A percentile compares a stretch with the other conserved stretches of the same genome.
phyloP scores from a whole-genome alignment of 35 echinoderm and acorn worm genomes.

The Heliocidaris erythrogramma region DNA sequence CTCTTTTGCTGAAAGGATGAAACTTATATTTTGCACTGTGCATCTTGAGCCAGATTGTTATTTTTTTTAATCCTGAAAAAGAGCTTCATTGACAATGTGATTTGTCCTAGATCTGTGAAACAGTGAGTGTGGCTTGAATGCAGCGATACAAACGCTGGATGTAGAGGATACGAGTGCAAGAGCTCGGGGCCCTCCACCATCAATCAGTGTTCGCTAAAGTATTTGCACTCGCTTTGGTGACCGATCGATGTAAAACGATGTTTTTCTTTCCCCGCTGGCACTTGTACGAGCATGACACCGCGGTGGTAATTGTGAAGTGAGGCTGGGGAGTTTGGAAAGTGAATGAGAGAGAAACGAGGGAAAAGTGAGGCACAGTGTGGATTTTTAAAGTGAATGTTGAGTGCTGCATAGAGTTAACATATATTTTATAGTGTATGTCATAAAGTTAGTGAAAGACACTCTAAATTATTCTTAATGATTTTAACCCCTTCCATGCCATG shows the following conservation, averaged over 20 bases:
- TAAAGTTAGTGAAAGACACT: no score
- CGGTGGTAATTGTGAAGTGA: not conserved
- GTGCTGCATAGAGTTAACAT: no score
- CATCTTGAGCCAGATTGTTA: not conserved
- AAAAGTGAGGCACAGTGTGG: not conserved
- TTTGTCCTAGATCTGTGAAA: not conserved
- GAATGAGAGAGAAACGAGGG: not conserved
- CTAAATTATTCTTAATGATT: no score
- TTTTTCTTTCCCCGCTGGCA: not conserved
- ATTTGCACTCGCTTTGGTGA: constrained; percentile 1
- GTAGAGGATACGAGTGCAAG: not conserved
- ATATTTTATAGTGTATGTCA: no score
- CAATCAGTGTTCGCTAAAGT: constrained; percentile 10
- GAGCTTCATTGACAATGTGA: not conserved
- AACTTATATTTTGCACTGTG: no score
- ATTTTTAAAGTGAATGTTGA: not conserved
- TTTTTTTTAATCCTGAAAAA: not conserved
- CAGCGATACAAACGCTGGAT: not conserved
- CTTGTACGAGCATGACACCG: not conserved
- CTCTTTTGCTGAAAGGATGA: no score
- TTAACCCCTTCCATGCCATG: no score
- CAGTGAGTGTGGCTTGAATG: not conserved
- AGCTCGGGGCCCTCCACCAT: not conserved
- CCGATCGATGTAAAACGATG: constrained; percentile 16
- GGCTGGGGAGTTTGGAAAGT: not conserved